These are phyloP conservation scores for Lymantria monacha DNA, from an alignment of 2,888 invertebrate genomes.

Conservation along the genomic window DNA sequence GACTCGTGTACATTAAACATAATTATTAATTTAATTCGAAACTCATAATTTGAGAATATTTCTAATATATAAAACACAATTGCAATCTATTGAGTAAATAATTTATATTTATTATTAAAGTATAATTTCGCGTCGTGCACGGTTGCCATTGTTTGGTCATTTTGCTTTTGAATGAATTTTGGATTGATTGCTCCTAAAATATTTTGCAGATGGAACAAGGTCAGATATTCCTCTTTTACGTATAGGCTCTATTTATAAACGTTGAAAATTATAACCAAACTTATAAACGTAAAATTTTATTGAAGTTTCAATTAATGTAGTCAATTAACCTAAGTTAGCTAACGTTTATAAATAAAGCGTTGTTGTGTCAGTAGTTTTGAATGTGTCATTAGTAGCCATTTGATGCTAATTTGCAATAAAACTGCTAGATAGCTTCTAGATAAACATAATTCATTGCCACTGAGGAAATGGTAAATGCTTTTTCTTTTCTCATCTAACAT, in stretches of 20 bases:
- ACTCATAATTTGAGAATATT: too few species aligned
- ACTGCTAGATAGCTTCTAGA: background rate
- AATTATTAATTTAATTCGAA: background rate
- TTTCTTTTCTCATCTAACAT: too few species aligned
- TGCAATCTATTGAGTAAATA: too few species aligned
- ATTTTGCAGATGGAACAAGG: slow-evolving; percentile 26
- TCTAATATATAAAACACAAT: too few species aligned
- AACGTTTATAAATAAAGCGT: slow-evolving; percentile 23
- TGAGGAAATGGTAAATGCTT: too few species aligned
- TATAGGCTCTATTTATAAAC: slow-evolving; percentile 20
- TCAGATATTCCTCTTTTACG: slow-evolving; percentile 27
- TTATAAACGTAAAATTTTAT: background rate
- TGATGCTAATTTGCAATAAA: background rate
- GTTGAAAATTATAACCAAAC: slow-evolving; percentile 5
- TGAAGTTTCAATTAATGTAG: too few species aligned
- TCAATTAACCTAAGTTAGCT: background rate
- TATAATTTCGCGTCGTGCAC: slow-evolving; percentile 15
- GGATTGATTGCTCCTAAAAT: slow-evolving; percentile 14
- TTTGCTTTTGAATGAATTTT: slow-evolving; percentile 12
- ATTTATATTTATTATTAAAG: background rate
- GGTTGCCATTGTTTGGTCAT: slow-evolving; percentile 3
- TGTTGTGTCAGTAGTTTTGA: slow-evolving; percentile 3
- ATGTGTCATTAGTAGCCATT: background rate
- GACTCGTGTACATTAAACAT: slow-evolving; percentile 4
- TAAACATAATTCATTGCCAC: too few species aligned